phyloP scores from a whole-genome alignment of 2,888 invertebrate species.

The Tridacna gigas region DNA sequence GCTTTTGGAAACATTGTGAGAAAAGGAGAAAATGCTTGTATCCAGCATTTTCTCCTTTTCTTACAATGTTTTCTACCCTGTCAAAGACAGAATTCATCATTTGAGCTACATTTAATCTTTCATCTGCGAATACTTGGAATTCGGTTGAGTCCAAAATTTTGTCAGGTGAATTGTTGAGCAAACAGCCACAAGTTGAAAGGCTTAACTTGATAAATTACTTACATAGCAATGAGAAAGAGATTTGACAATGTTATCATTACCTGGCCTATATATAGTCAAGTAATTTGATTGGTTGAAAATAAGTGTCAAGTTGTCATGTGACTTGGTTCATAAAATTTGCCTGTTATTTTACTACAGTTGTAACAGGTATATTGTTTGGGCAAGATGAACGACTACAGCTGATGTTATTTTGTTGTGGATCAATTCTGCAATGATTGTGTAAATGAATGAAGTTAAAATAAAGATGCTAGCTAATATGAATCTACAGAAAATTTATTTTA shows the following conservation, averaged over 20 bases:
- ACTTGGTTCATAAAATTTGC: conserved; percentile 27
- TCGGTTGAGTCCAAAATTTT: no score
- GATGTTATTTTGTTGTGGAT: no score
- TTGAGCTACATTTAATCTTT: no score
- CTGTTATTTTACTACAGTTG: conserved; percentile 15
- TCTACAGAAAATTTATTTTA: background rate
- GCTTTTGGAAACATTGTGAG: no score
- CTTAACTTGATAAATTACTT: background rate
- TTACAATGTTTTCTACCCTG: no score
- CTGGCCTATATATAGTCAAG: conserved; percentile 32
- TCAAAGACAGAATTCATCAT: no score
- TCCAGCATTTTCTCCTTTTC: no score
- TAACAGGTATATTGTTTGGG: background rate
- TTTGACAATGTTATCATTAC: conserved; percentile 38
- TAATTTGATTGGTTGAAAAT: conserved; percentile 54
- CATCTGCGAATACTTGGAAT: no score
- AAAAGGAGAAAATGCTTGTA: no score
- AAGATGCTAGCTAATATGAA: background rate
- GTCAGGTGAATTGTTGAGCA: background rate
- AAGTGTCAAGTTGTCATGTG: conserved; percentile 57
- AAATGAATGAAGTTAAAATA: no score
- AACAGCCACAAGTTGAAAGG: background rate
- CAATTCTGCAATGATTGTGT: no score
- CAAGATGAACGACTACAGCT: background rate
- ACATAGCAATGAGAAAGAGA: background rate